Evolutionary conservation across 1,140 invertebrate species (phyloP), one percentile per base, ranked within the genome.

Genomic region (Anadara kagoshimensis): DNA sequence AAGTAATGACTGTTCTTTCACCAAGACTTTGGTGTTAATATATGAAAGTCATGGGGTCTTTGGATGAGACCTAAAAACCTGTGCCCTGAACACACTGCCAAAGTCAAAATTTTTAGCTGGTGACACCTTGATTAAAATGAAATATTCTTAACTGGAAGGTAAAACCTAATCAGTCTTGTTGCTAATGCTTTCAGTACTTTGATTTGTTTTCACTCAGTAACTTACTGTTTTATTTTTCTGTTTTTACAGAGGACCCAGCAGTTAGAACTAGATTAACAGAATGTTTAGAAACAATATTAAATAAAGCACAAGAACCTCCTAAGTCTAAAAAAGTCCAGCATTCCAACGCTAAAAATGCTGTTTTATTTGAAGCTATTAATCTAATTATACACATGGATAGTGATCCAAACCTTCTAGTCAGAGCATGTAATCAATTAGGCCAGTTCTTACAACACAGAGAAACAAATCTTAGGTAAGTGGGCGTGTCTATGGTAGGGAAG

Each of bases 261-360:
- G 96, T 99, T 0, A 92, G 96, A 70, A 97, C 97, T 4, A 93
- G 98, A 68, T 90, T 99, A 49, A 98, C 98, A 84, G 98, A 99
- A 91, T 99, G 98, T 86, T 90, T 99, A 83, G 98, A 99, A 91
- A 99, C 97, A n/a, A 99, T 99, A 85, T 92, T 99, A 78, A 99
- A 99, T 88, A 99, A 99, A 92, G 98, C 98, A 26, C 97, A 99
- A 90, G 98, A 99, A 88, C 97, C 98, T 66, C 98, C 98, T 44
- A 99, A 99, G 89, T 99, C 98, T 29, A 99, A 99, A 90, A 99
- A 99, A 91, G 97, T 99, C 58, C 98, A 99, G 91, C 98, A 99
- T 90, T 99, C 98, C 36, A 99, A 99, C 92, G 98, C 98, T 47
- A 99, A 99, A 90, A 99, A 99, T 92, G 98, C 98, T 54, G 98